Base-by-base conservation (phyloP, 2,113 vertebrate species). In the Scomber scombrus region DNA sequence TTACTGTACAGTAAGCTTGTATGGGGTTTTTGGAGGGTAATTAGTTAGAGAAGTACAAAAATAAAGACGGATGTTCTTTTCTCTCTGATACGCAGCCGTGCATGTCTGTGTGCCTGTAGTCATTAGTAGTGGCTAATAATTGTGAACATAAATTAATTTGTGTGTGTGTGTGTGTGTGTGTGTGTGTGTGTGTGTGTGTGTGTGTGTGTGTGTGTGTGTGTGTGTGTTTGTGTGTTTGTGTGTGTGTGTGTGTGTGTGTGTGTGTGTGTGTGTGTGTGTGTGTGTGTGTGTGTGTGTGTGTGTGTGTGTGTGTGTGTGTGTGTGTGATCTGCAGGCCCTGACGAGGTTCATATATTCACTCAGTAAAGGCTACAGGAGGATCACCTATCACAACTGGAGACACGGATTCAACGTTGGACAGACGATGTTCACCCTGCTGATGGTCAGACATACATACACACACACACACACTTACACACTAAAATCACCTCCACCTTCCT, bases 321-420 rank as follows among this genome's bases (percentile, higher is more conserved):
- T 62, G 19, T 67, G 11, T 71, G 26, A 43, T 19, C 12, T 51
- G 6, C 89, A 96, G 95, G 85, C 54, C 3, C 80, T 96, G 91
- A 94, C 95, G 80, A 91, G 93, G 47, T 96, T 96, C 78, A 82
- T 95, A 26, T 96, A 93, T 81, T 95, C 95, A 0, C 67, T 96
- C 47, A 95, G 95, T 73, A 96, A 96, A 91, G 95, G 95, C 78
- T 96, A 96, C 90, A 89, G 95, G 82, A 89, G 18, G 71, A 96
- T 96, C 89, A 96, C 95, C 29, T 96, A 96, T 86, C 95, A 96
- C 87, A 96, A 96, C 93, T 96, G 95, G 95, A 94, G 95, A 69
- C 95, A 96, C 3, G 95, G 95, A 1, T 96, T 96, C 93, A 96
- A 96, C 52, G 95, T 96, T 23, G 95, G 95, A 43, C 95, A 96